Percentiles rank a stretch among this genome's conserved stretches.
Conservation (phyloP, 2,888 invertebrate genomes). For the Drosophila stalkeri region DNA sequence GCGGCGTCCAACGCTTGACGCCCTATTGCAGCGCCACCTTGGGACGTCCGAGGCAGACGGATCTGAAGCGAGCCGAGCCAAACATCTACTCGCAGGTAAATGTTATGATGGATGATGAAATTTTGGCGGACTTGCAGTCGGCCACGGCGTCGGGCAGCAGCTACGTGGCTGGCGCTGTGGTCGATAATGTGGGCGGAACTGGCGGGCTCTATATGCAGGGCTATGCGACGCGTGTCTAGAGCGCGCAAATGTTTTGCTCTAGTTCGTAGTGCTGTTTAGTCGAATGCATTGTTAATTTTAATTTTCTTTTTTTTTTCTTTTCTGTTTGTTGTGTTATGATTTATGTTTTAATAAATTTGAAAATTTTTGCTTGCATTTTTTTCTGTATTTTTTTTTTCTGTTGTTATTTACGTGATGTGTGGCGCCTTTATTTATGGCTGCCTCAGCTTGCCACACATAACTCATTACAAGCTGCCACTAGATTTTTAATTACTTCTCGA, state of each 20-base stretch:
- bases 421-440: constrained; percentile 35
- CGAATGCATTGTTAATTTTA: constrained; percentile 38
- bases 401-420: constrained; percentile 14
- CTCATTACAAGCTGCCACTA: constrained; percentile 33
- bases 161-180: constrained; percentile 72
- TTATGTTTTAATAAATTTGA: constrained; percentile 41
- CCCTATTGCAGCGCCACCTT: constrained; percentile 85
- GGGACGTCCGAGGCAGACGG: constrained; percentile 84
- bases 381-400: constrained; percentile 4
- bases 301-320: background rate
- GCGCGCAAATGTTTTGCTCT: background rate
- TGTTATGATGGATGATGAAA: constrained; percentile 83
- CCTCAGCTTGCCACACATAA: constrained; percentile 24
- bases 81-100: constrained; percentile 86
- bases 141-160: constrained; percentile 66
- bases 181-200: constrained; percentile 71
- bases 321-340: constrained; percentile 25
- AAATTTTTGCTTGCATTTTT: constrained; percentile 6
- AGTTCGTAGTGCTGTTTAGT: constrained; percentile 36
- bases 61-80: constrained; percentile 84
- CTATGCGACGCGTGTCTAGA: constrained; percentile 77
- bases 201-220: constrained; percentile 66
- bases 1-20: constrained; percentile 80
- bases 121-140: constrained; percentile 72
- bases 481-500: constrained; percentile 49